Base-by-base conservation (phyloP, 1,140 invertebrate genomes). In the Papilio glaucus region DNA sequence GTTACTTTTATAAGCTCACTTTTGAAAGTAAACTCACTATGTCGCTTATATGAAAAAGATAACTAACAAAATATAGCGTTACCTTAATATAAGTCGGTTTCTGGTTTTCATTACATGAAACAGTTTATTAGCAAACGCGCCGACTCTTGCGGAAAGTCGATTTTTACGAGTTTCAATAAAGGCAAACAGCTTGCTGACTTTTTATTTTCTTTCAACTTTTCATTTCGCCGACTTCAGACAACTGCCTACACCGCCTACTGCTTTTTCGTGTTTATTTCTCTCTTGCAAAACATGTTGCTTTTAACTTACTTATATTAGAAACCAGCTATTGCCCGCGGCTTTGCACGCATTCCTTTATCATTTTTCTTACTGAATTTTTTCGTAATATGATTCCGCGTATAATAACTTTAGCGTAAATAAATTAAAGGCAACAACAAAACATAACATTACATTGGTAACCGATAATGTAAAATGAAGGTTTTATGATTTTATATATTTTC, bases 111-210 rank as follows among this genome's bases (percentile, higher is more conserved):
- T 62, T 62, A 62, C 60, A 38, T 33, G 24, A 37, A 38, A 29
- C 29, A 37, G n/a, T 62, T 29, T 62, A 62, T 62, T 62, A 62
- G 29, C n/a, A 37, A 37, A 18, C 12, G 60, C n/a, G 60, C 26
- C n/a, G 26, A 26, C 7, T 62, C 33, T 33, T 37, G 29, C 24
- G 60, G 60, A 37, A 62, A 15, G 60, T 37, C 60, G 29, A 62
- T 62, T 62, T 62, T 62, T 62, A 62, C 29, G 29, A 62, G 26
- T 62, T 62, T 10, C 60, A 62, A 62, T 62, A 62, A 62, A 62
- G 29, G 29, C 42, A 62, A 62, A 62, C 29, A 37, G 60, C 60
- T 62, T 37, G 29, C 60, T 62, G 60, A 29, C 60, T 62, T 62
- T 62, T 62, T 62, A 62, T 62, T 62, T 62, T 62, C 42, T 49